Evolutionary conservation across 2,113 vertebrate species (phyloP).

Genomic region (Eurystomus gularis): DNA sequence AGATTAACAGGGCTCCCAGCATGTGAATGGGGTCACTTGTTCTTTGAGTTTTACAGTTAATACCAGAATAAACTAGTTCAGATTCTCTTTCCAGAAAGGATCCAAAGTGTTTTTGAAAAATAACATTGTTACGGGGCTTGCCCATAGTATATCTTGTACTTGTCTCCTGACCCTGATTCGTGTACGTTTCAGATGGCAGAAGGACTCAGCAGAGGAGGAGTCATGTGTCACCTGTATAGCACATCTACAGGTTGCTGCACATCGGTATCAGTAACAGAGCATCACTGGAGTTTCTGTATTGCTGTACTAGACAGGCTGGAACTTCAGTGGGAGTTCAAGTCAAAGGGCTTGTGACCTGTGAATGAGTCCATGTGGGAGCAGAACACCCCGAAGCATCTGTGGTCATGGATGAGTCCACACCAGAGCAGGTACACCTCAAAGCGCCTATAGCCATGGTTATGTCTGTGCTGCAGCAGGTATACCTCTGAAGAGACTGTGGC

Average conservation of each 20-base stretch:
- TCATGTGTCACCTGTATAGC: accelerated
- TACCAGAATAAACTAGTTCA: neutral
- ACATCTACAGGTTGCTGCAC: neutral
- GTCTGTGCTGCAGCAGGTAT: neutral
- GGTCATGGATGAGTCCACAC: neutral
- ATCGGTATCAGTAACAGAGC: neutral
- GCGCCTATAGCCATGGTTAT: neutral
- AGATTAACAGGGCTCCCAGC: neutral
- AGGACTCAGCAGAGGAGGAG: neutral
- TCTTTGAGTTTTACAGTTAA: neutral
- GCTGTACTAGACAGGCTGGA: neutral
- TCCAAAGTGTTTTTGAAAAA: neutral
- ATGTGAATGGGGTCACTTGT: neutral
- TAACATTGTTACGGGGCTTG: neutral
- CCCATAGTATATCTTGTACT: no score
- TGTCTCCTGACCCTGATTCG: neutral
- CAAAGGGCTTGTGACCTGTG: neutral
- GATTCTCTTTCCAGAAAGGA: neutral
- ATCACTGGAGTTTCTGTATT: neutral
- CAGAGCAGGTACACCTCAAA: no score
- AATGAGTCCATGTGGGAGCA: no score
- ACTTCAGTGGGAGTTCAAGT: neutral
- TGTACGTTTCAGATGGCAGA: neutral
- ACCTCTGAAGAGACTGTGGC: neutral
- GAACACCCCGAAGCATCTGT: neutral